Conservation (phyloP, 2,888 invertebrate species). For the Odontomyia ornata region DNA sequence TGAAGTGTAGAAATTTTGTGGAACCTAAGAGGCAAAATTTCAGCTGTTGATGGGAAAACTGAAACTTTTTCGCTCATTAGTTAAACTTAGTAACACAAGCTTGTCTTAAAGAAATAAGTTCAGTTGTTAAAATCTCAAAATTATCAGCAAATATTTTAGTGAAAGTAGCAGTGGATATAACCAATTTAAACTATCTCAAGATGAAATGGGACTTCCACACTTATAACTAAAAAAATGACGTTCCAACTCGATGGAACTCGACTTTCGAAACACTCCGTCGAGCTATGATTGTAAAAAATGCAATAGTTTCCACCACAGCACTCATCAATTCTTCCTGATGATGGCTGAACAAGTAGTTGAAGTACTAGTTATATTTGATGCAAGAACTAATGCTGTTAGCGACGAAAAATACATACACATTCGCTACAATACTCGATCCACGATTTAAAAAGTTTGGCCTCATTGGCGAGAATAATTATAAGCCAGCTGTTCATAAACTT, state of each 20-base stretch:
- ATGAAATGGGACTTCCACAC: background rate
- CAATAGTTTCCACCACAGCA: slow-evolving; percentile 7
- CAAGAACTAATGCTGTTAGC: background rate
- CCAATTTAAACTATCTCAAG: slow-evolving; percentile 16
- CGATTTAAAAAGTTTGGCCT: slow-evolving; percentile 31
- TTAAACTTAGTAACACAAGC: slow-evolving; percentile 12
- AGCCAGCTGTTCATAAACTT: slow-evolving; percentile 8
- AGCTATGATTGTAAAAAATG: background rate
- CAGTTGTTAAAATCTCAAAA: slow-evolving; percentile 17
- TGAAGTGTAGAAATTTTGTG: background rate
- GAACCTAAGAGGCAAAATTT: slow-evolving; percentile 1
- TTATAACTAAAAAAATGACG: slow-evolving; percentile 32
- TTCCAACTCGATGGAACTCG: slow-evolving; percentile 27
- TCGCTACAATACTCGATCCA: background rate
- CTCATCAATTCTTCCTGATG: background rate
- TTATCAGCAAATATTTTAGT: slow-evolving; percentile 20
- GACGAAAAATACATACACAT: background rate
- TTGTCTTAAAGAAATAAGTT: slow-evolving; percentile 5
- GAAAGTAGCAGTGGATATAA: background rate
- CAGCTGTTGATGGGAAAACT: slow-evolving; percentile 5
- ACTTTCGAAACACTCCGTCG: slow-evolving; percentile 8
- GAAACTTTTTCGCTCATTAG: slow-evolving; percentile 17
- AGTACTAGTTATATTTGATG: slow-evolving; percentile 6
- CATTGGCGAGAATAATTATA: background rate
- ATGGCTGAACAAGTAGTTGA: slow-evolving; percentile 11